These are phyloP conservation scores for Neopelma chrysocephalum DNA, from an alignment of 2,797 vertebrate genomes.

Conservation along the genomic window DNA sequence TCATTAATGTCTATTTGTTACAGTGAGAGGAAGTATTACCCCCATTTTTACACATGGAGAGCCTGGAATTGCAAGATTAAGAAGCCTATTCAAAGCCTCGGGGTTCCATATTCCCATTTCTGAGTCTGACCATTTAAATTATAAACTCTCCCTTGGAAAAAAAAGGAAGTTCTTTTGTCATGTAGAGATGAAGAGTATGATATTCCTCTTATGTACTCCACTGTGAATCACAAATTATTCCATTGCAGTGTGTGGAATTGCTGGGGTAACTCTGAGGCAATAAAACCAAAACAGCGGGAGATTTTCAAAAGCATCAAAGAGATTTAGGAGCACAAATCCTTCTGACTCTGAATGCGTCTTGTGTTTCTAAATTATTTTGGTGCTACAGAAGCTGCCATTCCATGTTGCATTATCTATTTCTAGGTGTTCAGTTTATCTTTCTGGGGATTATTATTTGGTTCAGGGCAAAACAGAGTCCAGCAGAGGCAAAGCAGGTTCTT, in stretches of 20 bases:
- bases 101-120: background rate
- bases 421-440: background rate
- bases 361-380: background rate
- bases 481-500: background rate
- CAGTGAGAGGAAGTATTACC: background rate
- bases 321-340: background rate
- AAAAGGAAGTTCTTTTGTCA: conserved; percentile 25
- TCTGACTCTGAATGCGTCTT: background rate
- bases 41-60: conserved; percentile 2
- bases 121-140: background rate
- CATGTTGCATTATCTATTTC: background rate
- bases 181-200: conserved; percentile 27
- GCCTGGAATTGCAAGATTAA: conserved; percentile 31
- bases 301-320: background rate
- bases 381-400: background rate
- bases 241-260: background rate
- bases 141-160: conserved; percentile 13
- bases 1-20: conserved; percentile 8
- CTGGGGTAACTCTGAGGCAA: background rate
- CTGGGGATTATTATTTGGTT: background rate
- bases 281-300: background rate
- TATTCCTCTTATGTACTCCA: conserved; percentile 20
- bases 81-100: conserved; percentile 26
- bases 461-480: background rate
- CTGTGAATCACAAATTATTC: conserved; percentile 20